Evolutionary conservation across 2,888 invertebrate species (phyloP).

Genomic region (Trypoxylon attenuatum): DNA sequence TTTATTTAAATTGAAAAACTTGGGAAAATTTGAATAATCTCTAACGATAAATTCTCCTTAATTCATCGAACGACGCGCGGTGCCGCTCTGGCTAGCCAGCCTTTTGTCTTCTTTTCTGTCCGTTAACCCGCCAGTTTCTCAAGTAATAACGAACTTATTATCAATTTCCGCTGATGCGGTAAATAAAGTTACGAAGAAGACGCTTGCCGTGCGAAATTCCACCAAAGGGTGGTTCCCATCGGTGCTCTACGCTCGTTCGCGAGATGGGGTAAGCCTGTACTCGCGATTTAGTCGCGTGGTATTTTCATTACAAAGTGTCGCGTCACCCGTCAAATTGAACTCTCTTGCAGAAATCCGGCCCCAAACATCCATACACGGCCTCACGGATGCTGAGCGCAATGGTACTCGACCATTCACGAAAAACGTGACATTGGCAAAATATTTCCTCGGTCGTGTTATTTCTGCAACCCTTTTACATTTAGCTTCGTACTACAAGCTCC

Average conservation of each 20-base stretch:
- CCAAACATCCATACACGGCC: too few relatives aligned
- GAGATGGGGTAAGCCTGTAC: too few relatives aligned
- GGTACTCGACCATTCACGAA: too few relatives aligned
- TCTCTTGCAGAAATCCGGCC: constrained; percentile 17
- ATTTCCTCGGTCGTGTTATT: too few relatives aligned
- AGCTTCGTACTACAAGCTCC: too few relatives aligned
- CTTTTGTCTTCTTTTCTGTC: not conserved
- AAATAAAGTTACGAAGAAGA: not conserved
- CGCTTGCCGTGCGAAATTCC: too few relatives aligned
- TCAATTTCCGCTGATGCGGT: constrained; percentile 32
- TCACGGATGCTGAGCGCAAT: too few relatives aligned
- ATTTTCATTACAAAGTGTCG: constrained; percentile 11
- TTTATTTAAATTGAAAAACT: constrained; percentile 10
- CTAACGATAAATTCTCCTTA: constrained; percentile 22
- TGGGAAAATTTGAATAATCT: constrained; percentile 33
- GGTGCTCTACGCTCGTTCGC: not conserved
- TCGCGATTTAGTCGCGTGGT: too few relatives aligned
- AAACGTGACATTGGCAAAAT: too few relatives aligned
- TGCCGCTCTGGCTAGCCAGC: not conserved
- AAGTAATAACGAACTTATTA: constrained; percentile 26
- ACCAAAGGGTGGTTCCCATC: too few relatives aligned
- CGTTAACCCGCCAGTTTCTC: constrained; percentile 7
- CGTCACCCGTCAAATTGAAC: not conserved
- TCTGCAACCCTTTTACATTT: too few relatives aligned
- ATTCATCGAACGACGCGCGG: constrained; percentile 18